A percentile compares a stretch with the other conserved stretches of the same genome.
Conservation (phyloP, 2,797 vertebrate species). For the Picus viridis region DNA sequence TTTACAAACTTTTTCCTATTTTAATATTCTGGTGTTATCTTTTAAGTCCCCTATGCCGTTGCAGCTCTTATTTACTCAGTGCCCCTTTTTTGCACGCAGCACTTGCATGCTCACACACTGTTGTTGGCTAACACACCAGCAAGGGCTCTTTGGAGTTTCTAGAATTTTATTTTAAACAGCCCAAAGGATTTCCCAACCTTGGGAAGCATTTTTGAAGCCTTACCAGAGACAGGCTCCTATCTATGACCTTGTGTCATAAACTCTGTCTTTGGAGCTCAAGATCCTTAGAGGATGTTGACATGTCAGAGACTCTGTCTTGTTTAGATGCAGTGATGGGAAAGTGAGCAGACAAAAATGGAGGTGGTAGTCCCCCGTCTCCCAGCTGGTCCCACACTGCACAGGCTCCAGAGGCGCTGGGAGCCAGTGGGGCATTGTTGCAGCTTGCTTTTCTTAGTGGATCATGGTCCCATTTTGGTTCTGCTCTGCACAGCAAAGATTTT, state of each 20-base stretch:
- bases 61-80: neutral
- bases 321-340: neutral
- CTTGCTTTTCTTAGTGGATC: neutral
- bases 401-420: neutral
- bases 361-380: neutral
- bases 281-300: neutral
- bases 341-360: neutral
- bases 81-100: neutral
- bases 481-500: neutral
- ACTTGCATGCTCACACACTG: neutral
- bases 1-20: neutral
- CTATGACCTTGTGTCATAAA: neutral
- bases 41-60: neutral
- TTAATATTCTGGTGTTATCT: neutral
- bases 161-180: constrained; percentile 2
- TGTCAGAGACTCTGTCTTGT: neutral
- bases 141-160: neutral
- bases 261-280: neutral
- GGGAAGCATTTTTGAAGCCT: neutral
- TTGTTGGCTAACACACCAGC: neutral
- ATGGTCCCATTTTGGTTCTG: neutral
- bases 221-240: neutral
- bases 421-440: neutral
- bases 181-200: neutral
- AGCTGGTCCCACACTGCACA: neutral